Conservation (phyloP, 2,888 invertebrate genomes). For the Acleris cristana region DNA sequence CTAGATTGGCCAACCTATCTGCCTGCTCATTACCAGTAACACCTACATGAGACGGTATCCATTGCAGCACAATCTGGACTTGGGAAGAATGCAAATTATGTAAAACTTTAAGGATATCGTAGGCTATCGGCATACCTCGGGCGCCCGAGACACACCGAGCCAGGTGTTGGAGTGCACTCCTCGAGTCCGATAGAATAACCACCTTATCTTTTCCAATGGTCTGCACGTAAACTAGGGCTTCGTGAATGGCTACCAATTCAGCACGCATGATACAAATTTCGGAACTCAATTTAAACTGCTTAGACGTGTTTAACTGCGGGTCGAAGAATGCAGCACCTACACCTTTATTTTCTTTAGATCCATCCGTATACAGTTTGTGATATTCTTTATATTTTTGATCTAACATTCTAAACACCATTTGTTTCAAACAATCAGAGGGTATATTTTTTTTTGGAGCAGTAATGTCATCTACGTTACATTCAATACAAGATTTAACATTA, state of each 20-base stretch:
- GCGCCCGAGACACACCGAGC: neutral
- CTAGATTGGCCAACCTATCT: too few species aligned
- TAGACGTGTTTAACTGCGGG: neutral
- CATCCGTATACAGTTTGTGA: neutral
- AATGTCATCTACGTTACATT: neutral
- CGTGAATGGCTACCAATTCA: too few species aligned
- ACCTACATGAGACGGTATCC: too few species aligned
- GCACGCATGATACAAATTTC: too few species aligned
- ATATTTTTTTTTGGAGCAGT: neutral
- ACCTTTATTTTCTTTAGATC: neutral
- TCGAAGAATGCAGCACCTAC: constrained; percentile 4
- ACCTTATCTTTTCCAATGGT: neutral
- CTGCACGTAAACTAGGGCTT: too few species aligned
- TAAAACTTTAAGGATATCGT: too few species aligned
- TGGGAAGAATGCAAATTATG: too few species aligned
- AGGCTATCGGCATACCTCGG: too few species aligned
- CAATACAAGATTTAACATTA: neutral
- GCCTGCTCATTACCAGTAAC: too few species aligned
- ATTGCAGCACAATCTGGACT: too few species aligned
- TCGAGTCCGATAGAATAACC: neutral
- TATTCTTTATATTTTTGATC: neutral
- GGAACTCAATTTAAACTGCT: too few species aligned
- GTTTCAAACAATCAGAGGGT: neutral
- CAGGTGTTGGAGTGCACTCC: constrained; percentile 5
- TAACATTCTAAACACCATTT: neutral